Conservation (phyloP, 1,140 invertebrate genomes). For the Trigoniulus corallinus region DNA sequence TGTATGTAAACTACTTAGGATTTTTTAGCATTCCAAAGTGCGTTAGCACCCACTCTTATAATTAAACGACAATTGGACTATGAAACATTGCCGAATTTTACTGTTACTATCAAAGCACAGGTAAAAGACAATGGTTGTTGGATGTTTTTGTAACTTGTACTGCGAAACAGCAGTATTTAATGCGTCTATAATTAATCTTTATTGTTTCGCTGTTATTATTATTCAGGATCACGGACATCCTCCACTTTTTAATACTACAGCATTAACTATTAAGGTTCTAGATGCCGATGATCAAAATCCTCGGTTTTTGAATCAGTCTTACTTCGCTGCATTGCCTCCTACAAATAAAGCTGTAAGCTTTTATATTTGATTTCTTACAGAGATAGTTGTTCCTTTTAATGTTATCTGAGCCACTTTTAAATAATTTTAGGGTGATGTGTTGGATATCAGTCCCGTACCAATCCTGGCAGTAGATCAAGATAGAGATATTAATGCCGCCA, state of each 20-base stretch:
- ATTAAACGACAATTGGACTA: conserved; percentile 65
- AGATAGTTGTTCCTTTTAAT: neutral
- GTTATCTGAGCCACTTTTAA: neutral
- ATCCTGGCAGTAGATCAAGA: conserved; percentile 65
- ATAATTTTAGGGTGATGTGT: conserved; percentile 33
- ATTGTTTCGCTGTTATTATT: neutral
- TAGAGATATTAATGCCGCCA: conserved; percentile 52
- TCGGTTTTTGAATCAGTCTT: conserved; percentile 52
- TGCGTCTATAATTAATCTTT: neutral
- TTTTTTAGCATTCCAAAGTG: conserved; percentile 63
- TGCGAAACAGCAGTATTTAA: no score
- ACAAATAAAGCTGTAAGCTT: conserved; percentile 34
- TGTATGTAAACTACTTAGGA: conserved; percentile 32
- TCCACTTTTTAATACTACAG: conserved; percentile 51
- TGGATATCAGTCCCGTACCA: conserved; percentile 38
- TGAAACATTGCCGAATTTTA: conserved; percentile 62
- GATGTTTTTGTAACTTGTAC: neutral
- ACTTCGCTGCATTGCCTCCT: conserved; percentile 48
- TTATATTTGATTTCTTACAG: neutral
- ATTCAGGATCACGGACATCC: conserved; percentile 60
- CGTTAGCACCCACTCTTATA: conserved; percentile 67
- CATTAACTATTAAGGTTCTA: conserved; percentile 56
- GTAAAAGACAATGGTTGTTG: conserved; percentile 11
- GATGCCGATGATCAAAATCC: conserved; percentile 91
- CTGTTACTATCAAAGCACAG: conserved; percentile 48